A percentile compares a stretch with the other conserved stretches of the same genome.
Evolutionary conservation across 2,797 vertebrate genomes (phyloP).

Genomic region (Botia almorhae): DNA sequence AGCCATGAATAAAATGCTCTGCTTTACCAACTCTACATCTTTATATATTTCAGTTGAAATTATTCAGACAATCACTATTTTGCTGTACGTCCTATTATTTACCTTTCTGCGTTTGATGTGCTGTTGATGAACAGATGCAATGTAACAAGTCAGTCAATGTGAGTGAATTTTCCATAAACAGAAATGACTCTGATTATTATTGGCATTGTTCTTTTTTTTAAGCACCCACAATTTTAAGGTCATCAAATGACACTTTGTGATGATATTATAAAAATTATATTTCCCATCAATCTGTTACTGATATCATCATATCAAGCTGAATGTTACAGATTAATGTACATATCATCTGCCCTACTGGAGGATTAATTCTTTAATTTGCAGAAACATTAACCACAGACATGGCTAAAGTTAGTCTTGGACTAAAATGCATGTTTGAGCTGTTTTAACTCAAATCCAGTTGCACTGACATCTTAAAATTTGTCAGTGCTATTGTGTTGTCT

Average conservation of each 20-base stretch:
- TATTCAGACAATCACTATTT: neutral
- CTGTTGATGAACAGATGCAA: neutral
- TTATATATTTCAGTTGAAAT: conserved; percentile 11
- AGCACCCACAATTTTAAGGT: neutral
- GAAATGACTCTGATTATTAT: neutral
- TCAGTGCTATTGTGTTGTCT: too few relatives aligned
- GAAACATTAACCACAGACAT: too few relatives aligned
- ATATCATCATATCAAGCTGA: too few relatives aligned
- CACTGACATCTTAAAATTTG: too few relatives aligned
- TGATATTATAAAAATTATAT: neutral
- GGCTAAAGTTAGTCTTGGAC: too few relatives aligned
- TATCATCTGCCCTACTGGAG: too few relatives aligned
- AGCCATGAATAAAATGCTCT: conserved; percentile 43
- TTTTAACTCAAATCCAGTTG: too few relatives aligned
- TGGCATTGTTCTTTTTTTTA: neutral
- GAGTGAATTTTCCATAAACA: neutral
- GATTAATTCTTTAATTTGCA: too few relatives aligned
- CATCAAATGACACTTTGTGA: neutral
- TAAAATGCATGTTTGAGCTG: too few relatives aligned
- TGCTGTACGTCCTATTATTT: neutral
- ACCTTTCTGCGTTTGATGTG: neutral
- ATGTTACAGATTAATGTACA: too few relatives aligned
- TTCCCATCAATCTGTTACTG: neutral
- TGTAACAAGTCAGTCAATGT: conserved; percentile 11
- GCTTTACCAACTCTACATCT: conserved; percentile 11